Evolutionary conservation across 2,797 vertebrate genomes (phyloP), one percentile per base, ranked within the genome.

Genomic region (Salmo trutta): DNA sequence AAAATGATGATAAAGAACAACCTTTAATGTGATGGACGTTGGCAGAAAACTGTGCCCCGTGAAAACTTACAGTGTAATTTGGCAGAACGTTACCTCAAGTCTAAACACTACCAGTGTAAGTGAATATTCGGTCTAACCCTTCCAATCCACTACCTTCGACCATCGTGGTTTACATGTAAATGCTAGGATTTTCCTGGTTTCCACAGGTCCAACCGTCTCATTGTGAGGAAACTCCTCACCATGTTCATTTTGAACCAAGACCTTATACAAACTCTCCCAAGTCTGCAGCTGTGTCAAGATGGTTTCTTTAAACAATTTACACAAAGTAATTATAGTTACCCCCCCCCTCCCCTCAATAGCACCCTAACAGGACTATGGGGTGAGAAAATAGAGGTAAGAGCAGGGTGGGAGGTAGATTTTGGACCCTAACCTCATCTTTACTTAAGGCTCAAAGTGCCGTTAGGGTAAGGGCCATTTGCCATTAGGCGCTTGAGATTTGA

Each of bases 231-330:
- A 68, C 80, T 80, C 67, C 76, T 75, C 69, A 47, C 41, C 41
- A 47, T 59, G 73, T 77, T 77, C 68, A 76, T 77, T 66, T 64
- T 71, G 31, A 82, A 80, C 77, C 27, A 73, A 75, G 76, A 79
- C 77, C 76, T 79, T 82, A 80, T 74, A 79, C 73, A 77, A 77
- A 66, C 41, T 68, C 75, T 75, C 64, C 71, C 75, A 76, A 78
- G 81, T 74, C 82, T 71, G 65, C 83, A 87, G 82, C 80, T 84
- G 82, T 83, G 79, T 83, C 75, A 83, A 79, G 81, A 79, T 75
- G 65, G 77, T 74, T 87, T 82, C 84, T 83, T 82, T 86, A 84
- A 87, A 88, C 85, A 85, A 73, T 87, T 87, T 88, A 86, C 81
- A 86, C 75, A 82, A 86, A 78, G 78, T 82, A 77, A 87, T 83